phyloP scores from a whole-genome alignment of 2,888 invertebrate genomes.

The Scaptomyza reducta region DNA sequence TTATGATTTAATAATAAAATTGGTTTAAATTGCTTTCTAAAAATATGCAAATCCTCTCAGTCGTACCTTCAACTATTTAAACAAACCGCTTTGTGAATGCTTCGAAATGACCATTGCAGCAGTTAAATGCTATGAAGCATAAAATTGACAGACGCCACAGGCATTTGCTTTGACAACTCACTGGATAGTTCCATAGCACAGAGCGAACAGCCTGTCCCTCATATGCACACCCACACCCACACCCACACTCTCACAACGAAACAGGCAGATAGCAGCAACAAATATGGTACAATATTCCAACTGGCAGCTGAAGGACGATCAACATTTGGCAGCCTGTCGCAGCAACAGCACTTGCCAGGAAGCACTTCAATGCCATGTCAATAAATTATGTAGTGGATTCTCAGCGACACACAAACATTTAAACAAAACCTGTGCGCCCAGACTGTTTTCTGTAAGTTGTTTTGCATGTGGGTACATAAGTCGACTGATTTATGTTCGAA shows the following conservation, averaged over 20 bases:
- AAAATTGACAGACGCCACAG: constrained; percentile 27
- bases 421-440: constrained; percentile 40
- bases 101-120: constrained; percentile 39
- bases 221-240: constrained; percentile 5
- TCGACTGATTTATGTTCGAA: constrained; percentile 73
- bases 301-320: constrained; percentile 56
- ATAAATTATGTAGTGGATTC: constrained; percentile 79
- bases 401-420: constrained; percentile 41
- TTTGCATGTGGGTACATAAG: constrained; percentile 60
- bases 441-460: constrained; percentile 5
- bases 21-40: constrained; percentile 1
- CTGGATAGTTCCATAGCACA: constrained; percentile 29
- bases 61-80: constrained; percentile 35
- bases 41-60: constrained; percentile 16
- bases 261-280: constrained; percentile 23
- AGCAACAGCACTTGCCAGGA: constrained; percentile 40
- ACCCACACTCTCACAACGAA: neutral
- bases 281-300: constrained; percentile 48
- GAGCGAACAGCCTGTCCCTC: neutral
- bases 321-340: constrained; percentile 51
- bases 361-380: constrained; percentile 63
- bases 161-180: constrained; percentile 63
- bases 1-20: neutral
- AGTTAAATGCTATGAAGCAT: constrained; percentile 42
- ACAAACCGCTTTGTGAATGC: constrained; percentile 34